These are phyloP conservation scores for Rutilus rutilus DNA, from an alignment of 2,113 vertebrate species.

Conservation along the genomic window DNA sequence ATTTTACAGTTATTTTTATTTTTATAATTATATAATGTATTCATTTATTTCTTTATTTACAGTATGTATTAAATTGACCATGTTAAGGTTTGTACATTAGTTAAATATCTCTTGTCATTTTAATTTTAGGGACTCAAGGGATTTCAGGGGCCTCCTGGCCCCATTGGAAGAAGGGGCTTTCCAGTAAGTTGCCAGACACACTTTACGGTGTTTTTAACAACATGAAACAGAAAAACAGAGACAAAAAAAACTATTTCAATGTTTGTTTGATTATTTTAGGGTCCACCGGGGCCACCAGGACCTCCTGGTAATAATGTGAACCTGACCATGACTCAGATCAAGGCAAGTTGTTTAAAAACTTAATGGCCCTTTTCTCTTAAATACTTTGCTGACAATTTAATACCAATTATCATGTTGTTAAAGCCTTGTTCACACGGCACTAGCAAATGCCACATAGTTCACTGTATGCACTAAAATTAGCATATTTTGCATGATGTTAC, in stretches of 20 bases:
- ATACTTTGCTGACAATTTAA: background rate
- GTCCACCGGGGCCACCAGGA: constrained; percentile 80
- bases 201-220: background rate
- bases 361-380: background rate
- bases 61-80: background rate
- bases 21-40: too few relatives aligned
- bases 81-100: background rate
- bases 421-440: background rate
- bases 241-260: background rate
- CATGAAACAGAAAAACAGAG: background rate
- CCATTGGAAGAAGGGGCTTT: constrained; percentile 72
- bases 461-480: background rate
- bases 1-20: background rate
- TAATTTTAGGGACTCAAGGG: constrained; percentile 83
- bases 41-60: background rate
- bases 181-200: constrained; percentile 72
- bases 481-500: background rate
- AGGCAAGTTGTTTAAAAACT: constrained; percentile 65
- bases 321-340: constrained; percentile 76
- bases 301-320: constrained; percentile 70
- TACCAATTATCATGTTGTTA: background rate
- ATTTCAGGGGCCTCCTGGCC: constrained; percentile 78
- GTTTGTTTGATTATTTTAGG: constrained; percentile 69
- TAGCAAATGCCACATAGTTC: background rate
- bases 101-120: background rate